Base-by-base conservation (phyloP, 2,888 invertebrate genomes). In the Diarsia rubi region DNA sequence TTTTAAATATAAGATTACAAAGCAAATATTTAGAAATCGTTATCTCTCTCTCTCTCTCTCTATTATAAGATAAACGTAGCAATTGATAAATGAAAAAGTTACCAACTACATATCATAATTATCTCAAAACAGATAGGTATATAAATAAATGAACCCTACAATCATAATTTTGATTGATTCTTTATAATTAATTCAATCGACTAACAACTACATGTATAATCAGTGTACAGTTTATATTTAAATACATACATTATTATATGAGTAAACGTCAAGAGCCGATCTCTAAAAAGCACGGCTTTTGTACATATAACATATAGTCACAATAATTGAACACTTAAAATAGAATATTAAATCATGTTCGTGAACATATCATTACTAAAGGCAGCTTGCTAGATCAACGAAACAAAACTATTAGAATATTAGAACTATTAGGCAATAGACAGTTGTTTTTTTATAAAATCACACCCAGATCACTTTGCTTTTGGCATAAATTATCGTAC, bases 301-400 rank as follows among this genome's bases (percentile, higher is more conserved):
- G 44, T 19, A 66, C 31, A 63, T 14, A 45, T 12, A 5, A 24
- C 31, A 60, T 4, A 31, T 69, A n/a, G 62, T 82, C 68, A 75
- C 75, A 57, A 71, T 45, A 42, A 62, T 71, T 82, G 81, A 81
- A 81, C 81, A 82, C 81, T 69, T 31, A 60, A 69, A 57, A 62
- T 42, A 42, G 68, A 82, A 37, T 66, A 69, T 42, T 47, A 42
- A 31, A 27, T 14, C 21, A 82, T 59, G 27, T 73, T 47, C 37
- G 27, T 21, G 14, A 60, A 60, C 21, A 21, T 12, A 60, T n/a
- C 12, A 52, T 24, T 78, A 73, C 5, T 73, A n/a, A 49, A 47
- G 1, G 27, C 16, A n/a, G 19, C n/a, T 60, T 14, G 8, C 44
- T 60, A n/a, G 5, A 60, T 8, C 8, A 59, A 42, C 5, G n/a